phyloP scores from a whole-genome alignment of 2,113 vertebrate genomes.

The Xiphorhynchus elegans region DNA sequence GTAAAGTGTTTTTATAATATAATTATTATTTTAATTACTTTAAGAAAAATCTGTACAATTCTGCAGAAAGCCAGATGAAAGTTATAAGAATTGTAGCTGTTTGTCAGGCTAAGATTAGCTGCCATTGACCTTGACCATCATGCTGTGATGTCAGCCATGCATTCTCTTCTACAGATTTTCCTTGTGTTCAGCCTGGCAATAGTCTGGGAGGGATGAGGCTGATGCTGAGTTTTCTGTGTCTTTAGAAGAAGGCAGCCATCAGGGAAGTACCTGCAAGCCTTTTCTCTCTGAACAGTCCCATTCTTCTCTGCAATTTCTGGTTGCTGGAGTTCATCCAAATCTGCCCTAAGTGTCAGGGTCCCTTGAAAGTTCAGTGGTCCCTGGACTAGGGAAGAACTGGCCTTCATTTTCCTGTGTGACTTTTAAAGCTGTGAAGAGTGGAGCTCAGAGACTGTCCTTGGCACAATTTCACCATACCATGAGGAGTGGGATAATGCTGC shows the following conservation, averaged over 20 bases:
- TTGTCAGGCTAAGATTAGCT: not conserved
- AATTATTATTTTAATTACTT: conserved; percentile 41
- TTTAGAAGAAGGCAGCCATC: not conserved
- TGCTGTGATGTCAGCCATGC: not conserved
- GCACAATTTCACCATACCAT: not conserved
- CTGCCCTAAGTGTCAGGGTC: not conserved
- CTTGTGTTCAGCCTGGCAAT: fast-evolving
- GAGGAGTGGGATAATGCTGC: not conserved
- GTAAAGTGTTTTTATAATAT: not conserved
- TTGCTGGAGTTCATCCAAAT: not conserved
- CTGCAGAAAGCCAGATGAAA: not conserved
- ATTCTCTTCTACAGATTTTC: not conserved
- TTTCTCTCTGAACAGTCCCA: not conserved
- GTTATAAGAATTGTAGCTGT: not conserved
- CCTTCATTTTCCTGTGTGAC: not conserved
- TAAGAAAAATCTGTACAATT: not conserved
- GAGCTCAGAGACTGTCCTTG: not conserved
- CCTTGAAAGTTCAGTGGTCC: not conserved
- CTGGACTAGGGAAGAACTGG: not conserved
- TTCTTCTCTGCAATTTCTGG: not conserved
- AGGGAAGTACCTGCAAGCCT: not conserved
- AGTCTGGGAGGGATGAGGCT: not conserved
- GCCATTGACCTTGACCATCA: not conserved
- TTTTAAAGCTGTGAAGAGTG: not conserved
- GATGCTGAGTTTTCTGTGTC: not conserved